Percentiles rank a stretch among this genome's conserved stretches.
Conservation (phyloP, 2,888 invertebrate genomes). For the Scaeva pyrastri region DNA sequence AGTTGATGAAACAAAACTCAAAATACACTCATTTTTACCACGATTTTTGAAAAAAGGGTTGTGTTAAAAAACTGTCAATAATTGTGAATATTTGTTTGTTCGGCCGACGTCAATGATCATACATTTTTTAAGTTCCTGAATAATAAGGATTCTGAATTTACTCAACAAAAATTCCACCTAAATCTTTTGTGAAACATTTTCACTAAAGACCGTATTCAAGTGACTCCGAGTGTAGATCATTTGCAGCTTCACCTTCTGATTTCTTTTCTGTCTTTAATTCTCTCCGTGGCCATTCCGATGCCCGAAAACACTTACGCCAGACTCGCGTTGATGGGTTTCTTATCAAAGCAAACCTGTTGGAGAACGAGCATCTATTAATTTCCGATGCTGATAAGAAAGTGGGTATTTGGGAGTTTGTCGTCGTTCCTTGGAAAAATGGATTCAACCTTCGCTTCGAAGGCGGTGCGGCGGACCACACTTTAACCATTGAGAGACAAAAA, state of each 20-base stretch:
- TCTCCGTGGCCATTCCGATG: constrained; percentile 51
- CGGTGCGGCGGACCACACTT: constrained; percentile 60
- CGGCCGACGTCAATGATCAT: no score
- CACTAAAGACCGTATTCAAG: not conserved
- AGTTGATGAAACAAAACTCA: no score
- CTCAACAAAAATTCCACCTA: no score
- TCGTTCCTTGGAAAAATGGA: constrained; percentile 55
- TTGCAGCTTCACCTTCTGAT: constrained; percentile 53
- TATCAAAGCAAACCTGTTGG: constrained; percentile 73
- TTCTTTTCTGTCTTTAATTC: constrained; percentile 45
- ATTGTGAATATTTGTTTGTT: no score
- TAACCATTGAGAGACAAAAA: constrained; percentile 28
- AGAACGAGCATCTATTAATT: constrained; percentile 75
- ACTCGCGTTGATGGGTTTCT: constrained; percentile 68
- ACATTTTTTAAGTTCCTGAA: no score
- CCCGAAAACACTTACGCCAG: constrained; percentile 67
- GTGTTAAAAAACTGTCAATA: no score
- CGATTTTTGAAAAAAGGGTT: no score
- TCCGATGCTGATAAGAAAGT: constrained; percentile 70
- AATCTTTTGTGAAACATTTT: no score
- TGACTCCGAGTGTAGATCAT: constrained; percentile 34
- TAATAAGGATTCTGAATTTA: no score
- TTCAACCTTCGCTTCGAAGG: constrained; percentile 30
- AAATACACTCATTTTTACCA: no score
- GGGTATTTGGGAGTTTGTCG: constrained; percentile 66